Evolutionary conservation across 1,140 invertebrate genomes (phyloP).

Genomic region (Drosophila mojavensis): DNA sequence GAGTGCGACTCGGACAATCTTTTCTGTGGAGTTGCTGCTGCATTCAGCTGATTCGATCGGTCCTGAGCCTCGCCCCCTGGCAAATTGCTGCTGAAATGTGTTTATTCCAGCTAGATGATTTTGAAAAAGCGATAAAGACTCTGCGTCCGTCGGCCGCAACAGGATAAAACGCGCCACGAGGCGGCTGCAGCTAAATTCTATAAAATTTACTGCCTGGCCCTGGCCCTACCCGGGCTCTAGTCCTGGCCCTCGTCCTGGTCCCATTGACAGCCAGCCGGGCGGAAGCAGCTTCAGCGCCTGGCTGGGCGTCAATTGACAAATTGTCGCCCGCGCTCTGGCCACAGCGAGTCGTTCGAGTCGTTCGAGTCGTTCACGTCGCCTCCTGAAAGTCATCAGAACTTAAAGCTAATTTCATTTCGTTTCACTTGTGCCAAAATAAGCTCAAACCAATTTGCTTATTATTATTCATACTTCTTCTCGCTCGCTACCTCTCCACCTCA

Average conservation of each 20-base stretch:
- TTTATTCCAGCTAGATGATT: constrained; percentile 77
- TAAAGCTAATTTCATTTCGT: constrained; percentile 75
- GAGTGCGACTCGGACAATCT: constrained; percentile 3
- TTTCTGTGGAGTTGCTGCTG: not conserved
- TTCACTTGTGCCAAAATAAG: constrained; percentile 63
- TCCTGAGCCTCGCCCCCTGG: not conserved
- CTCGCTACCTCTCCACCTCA: too few relatives aligned
- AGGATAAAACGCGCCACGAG: not conserved
- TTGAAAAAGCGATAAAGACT: constrained; percentile 69
- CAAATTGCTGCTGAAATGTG: constrained; percentile 60
- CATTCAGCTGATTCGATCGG: constrained; percentile 6
- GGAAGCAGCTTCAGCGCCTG: constrained; percentile 73
- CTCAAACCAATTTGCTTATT: constrained; percentile 68
- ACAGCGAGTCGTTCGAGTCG: not conserved
- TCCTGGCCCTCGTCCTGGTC: not conserved
- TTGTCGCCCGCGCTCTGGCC: constrained; percentile 44
- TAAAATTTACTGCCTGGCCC: too few relatives aligned
- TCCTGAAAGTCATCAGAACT: constrained; percentile 58
- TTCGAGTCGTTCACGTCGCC: not conserved
- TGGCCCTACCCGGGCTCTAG: too few relatives aligned
- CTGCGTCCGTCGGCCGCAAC: not conserved
- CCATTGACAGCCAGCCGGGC: constrained; percentile 67
- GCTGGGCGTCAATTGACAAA: constrained; percentile 78
- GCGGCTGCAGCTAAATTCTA: too few relatives aligned
- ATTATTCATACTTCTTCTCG: constrained; percentile 46